Evolutionary conservation across 2,113 vertebrate genomes (phyloP).

Genomic region (Channa argus): DNA sequence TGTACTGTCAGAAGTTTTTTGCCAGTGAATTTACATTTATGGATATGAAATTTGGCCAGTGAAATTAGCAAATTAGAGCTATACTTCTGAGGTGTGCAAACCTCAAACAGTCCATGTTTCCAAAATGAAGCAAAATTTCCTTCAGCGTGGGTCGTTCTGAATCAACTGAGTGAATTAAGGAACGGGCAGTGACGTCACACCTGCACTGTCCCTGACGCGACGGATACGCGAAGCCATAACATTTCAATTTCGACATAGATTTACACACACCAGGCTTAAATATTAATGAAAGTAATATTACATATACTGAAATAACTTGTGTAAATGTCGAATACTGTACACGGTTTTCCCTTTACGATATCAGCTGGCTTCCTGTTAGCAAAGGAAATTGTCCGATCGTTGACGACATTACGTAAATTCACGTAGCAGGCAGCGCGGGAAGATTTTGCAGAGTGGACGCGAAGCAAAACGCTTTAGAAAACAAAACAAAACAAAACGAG

Average conservation of each 20-base stretch:
- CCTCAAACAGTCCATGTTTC: no score
- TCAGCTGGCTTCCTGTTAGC: background rate
- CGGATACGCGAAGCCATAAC: background rate
- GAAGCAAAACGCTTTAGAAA: background rate
- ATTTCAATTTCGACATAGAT: background rate
- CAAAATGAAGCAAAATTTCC: no score
- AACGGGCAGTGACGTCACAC: background rate
- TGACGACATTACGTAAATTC: background rate
- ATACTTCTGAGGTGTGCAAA: no score
- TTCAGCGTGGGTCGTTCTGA: no score
- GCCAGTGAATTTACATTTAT: no score
- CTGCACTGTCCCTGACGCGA: fast-evolving
- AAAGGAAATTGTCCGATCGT: constrained; percentile 17
- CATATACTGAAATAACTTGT: background rate
- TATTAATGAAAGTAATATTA: background rate
- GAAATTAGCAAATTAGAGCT: no score
- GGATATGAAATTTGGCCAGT: no score
- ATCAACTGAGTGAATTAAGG: no score
- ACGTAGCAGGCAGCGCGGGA: constrained; percentile 64
- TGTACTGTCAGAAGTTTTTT: no score
- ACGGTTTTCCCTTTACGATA: no score
- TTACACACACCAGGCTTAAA: fast-evolving
- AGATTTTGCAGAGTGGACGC: background rate
- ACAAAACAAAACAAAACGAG: no score
- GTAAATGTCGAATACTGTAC: no score